Base-by-base conservation (phyloP, 2,888 invertebrate genomes). In the Trisateles emortualis region DNA sequence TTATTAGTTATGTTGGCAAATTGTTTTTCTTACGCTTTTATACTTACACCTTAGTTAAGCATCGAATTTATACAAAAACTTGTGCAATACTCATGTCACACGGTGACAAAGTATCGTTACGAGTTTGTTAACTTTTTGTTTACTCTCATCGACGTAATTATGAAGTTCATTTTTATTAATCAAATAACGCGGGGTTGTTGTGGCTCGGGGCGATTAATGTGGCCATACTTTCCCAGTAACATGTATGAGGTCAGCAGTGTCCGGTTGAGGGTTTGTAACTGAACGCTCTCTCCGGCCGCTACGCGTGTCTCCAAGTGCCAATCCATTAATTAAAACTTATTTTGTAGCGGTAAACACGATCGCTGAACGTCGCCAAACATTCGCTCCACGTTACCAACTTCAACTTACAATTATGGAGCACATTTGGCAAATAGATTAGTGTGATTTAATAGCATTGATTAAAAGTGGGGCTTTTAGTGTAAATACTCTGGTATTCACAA, bases 311-410 rank as follows among this genome's bases (percentile, higher is more conserved):
- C 90, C 72, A 85, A 88, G 87, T 88, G 83, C 86, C 89, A 84
- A 92, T 92, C 90, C 92, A 92, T 92, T 92, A 92, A 92, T 92
- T 92, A 92, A 91, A 92, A 92, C 87, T 92, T 92, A 88, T 90
- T 90, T 90, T 85, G 90, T 86, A 79, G 76, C 84, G 74, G 78
- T 81, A 82, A 82, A 84, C 83, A 84, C 77, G 79, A 87, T 85
- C 78, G 72, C 78, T 76, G 78, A 79, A 79, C 78, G 65, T 66
- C 65, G 74, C 79, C 83, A 84, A 85, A 86, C 79, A 82, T 69
- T 71, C 78, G 67, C 71, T 78, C 76, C 72, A 75, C 72, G 74
- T 84, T 82, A 76, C 74, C 62, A 83, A 83, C 80, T 84, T 81
- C 69, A 72, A 81, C 79, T 83, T 81, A 79, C 78, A 78, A 79